These are phyloP conservation scores for Rhinopithecus roxellana DNA, from an alignment of 2,113 vertebrate genomes.

Conservation along the genomic window DNA sequence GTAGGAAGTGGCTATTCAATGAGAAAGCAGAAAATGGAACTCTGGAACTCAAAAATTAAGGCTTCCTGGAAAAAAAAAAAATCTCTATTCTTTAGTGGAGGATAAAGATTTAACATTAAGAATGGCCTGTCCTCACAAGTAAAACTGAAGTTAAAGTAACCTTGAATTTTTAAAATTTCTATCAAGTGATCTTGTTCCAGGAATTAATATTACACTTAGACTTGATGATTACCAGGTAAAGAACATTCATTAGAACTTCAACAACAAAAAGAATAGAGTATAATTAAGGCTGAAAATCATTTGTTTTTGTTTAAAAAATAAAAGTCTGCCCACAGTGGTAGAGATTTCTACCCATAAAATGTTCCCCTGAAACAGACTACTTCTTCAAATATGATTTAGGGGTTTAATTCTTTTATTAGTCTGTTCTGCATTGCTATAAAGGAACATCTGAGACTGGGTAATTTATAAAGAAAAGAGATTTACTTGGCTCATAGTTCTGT, in stretches of 20 bases:
- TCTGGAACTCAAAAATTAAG: not conserved
- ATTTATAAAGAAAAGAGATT: too few relatives aligned
- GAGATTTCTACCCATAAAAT: conserved; percentile 1
- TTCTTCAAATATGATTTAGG: not conserved
- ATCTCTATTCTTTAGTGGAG: not conserved
- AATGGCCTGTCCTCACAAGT: not conserved
- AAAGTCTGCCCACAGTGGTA: not conserved
- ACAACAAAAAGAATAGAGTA: not conserved
- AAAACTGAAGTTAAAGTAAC: conserved; percentile 3
- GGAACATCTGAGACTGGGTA: too few relatives aligned
- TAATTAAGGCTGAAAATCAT: not conserved
- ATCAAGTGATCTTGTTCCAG: not conserved
- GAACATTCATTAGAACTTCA: conserved; percentile 11
- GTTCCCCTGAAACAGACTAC: not conserved
- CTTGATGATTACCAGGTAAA: not conserved
- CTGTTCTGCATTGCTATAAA: too few relatives aligned
- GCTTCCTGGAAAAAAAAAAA: not conserved
- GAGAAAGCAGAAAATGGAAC: conserved; percentile 30
- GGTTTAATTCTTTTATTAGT: not conserved
- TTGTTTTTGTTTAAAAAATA: conserved; percentile 1
- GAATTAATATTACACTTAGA: conserved; percentile 33
- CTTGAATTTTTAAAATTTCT: conserved; percentile 2
- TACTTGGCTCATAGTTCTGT: too few relatives aligned
- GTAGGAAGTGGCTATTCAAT: not conserved
- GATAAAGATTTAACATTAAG: conserved; percentile 31